Base-by-base conservation (phyloP, 2,113 vertebrate genomes). In the Rhinoderma darwinii region DNA sequence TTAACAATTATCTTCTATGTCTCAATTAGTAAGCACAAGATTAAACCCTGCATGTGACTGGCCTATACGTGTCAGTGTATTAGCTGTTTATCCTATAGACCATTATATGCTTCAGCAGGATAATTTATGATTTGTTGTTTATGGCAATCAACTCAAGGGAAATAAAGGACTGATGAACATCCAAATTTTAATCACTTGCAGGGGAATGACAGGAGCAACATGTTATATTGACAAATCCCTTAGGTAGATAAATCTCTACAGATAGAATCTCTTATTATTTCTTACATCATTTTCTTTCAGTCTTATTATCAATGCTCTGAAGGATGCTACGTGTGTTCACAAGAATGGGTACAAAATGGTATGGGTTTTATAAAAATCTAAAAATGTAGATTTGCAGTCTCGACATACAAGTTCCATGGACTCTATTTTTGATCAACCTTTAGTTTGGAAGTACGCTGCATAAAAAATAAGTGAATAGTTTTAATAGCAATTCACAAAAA, bases 201-300 rank as follows among this genome's bases (percentile, higher is more conserved):
- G 30, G 50, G 50, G 3, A 79, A 37, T 37, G 76, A 79, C 18
- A 37, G 47, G 20, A 30, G 35, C 18, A 37, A 56, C 5, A 32
- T 77, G 35, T 37, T 56, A 32, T 56, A 79, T 35, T 0, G 8
- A 25, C 8, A 12, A 79, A 50, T 37, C 27, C 20, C 17, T 22
- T 18, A 35, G 22, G 39, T 43, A 50, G 17, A 56, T 79, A 30
- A 79, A 22, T 79, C 76, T 77, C 75, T 77, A 20, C n/a, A 51
- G 50, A 27, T 50, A 22, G 20, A 37, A 35, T 54, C 76, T 78
- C 27, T 30, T 76, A 18, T 50, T 77, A 32, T 27, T 30, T 14
- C 50, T 47, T 5, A 70, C 18, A 18, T 47, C n/a, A 76, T 47
- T 50, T 75, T 54, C 18, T 54, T 37, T 17, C 27, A 37, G 18